phyloP scores from a whole-genome alignment of 1,140 invertebrate genomes.

The Bicyclus anynana region DNA sequence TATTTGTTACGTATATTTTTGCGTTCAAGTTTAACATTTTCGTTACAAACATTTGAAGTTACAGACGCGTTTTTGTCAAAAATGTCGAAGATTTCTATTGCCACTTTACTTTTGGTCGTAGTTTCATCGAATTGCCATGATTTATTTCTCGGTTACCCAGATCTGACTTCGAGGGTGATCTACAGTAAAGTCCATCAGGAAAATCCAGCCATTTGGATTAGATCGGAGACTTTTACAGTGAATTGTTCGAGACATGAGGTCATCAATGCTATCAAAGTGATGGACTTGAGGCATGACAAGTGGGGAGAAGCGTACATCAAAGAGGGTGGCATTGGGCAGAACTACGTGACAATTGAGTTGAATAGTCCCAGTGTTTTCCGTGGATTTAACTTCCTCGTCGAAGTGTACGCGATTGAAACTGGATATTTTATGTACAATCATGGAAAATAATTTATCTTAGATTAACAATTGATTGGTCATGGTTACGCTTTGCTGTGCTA shows the following conservation, averaged over 20 bases:
- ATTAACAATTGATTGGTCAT: background rate
- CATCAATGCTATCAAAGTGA: conserved; percentile 54
- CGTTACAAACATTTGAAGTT: background rate
- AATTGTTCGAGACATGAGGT: conserved; percentile 55
- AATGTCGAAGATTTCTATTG: conserved; percentile 12
- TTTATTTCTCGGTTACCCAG: conserved; percentile 52
- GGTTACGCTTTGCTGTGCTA: too few species aligned
- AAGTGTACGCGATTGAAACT: conserved; percentile 55
- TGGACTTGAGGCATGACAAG: conserved; percentile 56
- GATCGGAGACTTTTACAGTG: conserved; percentile 53
- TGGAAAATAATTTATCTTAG: conserved; percentile 17
- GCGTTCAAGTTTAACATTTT: background rate
- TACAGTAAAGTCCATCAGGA: conserved; percentile 60
- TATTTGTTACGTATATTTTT: background rate
- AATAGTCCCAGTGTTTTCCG: conserved; percentile 53
- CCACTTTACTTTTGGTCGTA: conserved; percentile 10
- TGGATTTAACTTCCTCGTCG: conserved; percentile 62
- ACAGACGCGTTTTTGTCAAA: conserved; percentile 8
- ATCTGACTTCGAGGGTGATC: conserved; percentile 46
- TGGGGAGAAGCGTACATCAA: conserved; percentile 56
- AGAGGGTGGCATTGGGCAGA: conserved; percentile 54
- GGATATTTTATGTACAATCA: conserved; percentile 31
- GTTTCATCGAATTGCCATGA: conserved; percentile 24
- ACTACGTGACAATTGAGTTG: conserved; percentile 52
- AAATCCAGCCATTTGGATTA: conserved; percentile 59